phyloP scores from a whole-genome alignment of 2,797 vertebrate genomes.

The Pempheris klunzingeri region DNA sequence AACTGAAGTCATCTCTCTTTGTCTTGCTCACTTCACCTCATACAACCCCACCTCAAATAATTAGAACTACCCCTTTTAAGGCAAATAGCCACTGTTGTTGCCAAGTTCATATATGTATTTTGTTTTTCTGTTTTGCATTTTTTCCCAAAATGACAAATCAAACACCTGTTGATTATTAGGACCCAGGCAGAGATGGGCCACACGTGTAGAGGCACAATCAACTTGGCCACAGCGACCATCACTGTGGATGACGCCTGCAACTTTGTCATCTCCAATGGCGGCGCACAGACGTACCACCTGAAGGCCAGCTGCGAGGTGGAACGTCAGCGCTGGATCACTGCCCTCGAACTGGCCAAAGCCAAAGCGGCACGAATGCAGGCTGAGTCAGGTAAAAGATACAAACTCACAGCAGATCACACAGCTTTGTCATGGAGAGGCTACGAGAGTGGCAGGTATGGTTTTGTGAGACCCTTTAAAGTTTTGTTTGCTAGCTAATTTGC shows the following conservation, averaged over 20 bases:
- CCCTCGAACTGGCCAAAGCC: slow-evolving; percentile 95
- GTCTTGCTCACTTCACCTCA: no score
- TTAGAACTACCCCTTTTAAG: no score
- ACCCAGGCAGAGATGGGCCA: slow-evolving; percentile 98
- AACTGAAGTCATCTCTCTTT: no score
- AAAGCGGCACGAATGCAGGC: slow-evolving; percentile 96
- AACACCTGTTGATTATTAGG: slow-evolving; percentile 74
- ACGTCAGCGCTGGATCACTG: slow-evolving; percentile 96
- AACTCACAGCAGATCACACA: not conserved
- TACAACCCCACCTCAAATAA: no score
- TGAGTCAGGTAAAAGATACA: slow-evolving; percentile 89
- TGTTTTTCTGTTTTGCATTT: not conserved
- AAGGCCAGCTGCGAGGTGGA: slow-evolving; percentile 98
- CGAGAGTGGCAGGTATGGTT: not conserved
- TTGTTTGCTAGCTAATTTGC: not conserved
- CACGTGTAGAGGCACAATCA: slow-evolving; percentile 97
- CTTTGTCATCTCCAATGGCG: slow-evolving; percentile 97
- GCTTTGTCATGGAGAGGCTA: no score
- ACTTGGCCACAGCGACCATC: slow-evolving; percentile 96
- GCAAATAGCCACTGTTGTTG: not conserved
- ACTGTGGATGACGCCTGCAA: slow-evolving; percentile 98
- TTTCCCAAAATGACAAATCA: not conserved
- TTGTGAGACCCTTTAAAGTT: not conserved
- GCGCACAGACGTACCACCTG: slow-evolving; percentile 96
- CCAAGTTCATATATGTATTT: not conserved